Evolutionary conservation across 2,888 invertebrate genomes (phyloP).

Genomic region (Drosophila neonasuta): DNA sequence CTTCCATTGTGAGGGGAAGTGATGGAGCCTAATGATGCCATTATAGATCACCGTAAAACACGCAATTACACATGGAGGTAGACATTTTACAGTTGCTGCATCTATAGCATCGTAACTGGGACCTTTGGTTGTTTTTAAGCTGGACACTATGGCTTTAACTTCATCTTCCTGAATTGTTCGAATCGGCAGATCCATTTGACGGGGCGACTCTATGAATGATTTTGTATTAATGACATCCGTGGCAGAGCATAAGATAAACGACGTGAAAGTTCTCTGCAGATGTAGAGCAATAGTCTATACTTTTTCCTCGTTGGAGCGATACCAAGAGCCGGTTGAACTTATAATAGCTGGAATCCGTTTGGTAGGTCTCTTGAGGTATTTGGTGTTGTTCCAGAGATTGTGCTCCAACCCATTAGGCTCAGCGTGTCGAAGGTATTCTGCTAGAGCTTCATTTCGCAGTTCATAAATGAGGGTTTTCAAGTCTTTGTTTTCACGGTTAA

Average conservation of each 20-base stretch:
- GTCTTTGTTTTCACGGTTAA: neutral
- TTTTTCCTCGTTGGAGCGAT: too few relatives aligned
- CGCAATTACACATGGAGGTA: conserved; percentile 2
- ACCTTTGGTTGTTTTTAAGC: too few relatives aligned
- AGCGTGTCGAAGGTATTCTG: neutral
- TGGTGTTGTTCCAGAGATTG: too few relatives aligned
- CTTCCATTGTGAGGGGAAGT: neutral
- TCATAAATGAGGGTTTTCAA: neutral
- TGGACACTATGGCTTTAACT: neutral
- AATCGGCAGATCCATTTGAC: neutral
- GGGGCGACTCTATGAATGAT: neutral
- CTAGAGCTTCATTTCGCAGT: neutral
- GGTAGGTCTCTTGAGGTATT: too few relatives aligned
- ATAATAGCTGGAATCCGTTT: too few relatives aligned
- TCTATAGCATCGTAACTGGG: neutral
- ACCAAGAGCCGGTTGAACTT: too few relatives aligned
- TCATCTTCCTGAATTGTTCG: too few relatives aligned
- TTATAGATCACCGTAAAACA: neutral
- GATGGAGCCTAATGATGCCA: neutral
- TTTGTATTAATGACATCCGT: neutral
- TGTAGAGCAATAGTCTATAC: neutral
- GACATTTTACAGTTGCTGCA: neutral
- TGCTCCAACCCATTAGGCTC: too few relatives aligned
- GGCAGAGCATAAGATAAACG: neutral
- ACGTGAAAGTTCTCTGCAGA: too few relatives aligned